These are phyloP conservation scores for Gonocerus acuteangulatus DNA, from an alignment of 2,888 invertebrate genomes.

Conservation along the genomic window DNA sequence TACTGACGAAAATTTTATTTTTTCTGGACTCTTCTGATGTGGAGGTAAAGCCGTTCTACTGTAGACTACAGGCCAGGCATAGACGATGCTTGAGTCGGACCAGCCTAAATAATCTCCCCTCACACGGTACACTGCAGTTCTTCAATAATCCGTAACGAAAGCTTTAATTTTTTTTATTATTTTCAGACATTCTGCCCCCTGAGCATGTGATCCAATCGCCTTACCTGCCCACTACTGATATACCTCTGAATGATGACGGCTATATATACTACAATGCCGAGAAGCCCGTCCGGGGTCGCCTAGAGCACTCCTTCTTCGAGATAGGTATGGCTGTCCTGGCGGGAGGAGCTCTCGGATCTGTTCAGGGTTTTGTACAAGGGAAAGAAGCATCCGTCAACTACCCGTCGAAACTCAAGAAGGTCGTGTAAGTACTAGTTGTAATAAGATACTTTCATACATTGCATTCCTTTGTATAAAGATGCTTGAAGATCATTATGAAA, in stretches of 20 bases:
- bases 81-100: no score
- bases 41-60: no score
- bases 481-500: no score
- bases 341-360: slow-evolving; percentile 9
- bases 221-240: neutral
- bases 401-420: slow-evolving; percentile 4
- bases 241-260: neutral
- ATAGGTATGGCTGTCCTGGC: slow-evolving; percentile 3
- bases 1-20: no score
- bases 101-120: no score
- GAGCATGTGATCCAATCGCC: neutral
- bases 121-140: no score
- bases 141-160: no score
- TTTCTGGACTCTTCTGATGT: no score
- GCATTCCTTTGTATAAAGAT: no score
- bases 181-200: slow-evolving; percentile 4
- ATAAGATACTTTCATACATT: no score
- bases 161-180: no score
- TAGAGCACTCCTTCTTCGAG: slow-evolving; percentile 16
- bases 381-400: slow-evolving; percentile 5
- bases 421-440: slow-evolving; percentile 10
- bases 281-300: slow-evolving; percentile 10
- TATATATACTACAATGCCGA: slow-evolving; percentile 10
- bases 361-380: slow-evolving; percentile 1
- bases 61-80: no score